Evolutionary conservation across 2,888 invertebrate genomes (phyloP), one percentile per base, ranked within the genome.

Genomic region (Phania funesta): DNA sequence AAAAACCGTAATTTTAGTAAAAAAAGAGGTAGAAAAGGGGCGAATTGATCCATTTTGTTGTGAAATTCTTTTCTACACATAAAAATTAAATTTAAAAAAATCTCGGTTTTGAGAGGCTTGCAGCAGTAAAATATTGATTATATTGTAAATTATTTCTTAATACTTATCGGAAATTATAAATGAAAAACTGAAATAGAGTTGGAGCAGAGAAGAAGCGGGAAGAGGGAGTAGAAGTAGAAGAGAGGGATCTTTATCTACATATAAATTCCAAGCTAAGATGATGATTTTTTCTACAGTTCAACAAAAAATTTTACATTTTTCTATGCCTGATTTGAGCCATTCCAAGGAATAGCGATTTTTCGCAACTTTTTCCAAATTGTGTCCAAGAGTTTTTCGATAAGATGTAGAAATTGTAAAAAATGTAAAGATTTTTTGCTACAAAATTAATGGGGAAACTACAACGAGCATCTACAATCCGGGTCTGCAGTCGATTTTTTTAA

Each of bases 401-500:
- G 9, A 48, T 35, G 1, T 3, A 18, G 16, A 26, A 7, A 38
- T 44, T 22, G 20, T 11, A 74, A 75, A 71, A 58, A 52, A 50
- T 73, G 24, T 50, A 73, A 73, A 58, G n/a, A 50, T 65, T 78
- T 71, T 56, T 71, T 71, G 64, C 22, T 58, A 38, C 29, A 60
- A 44, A 35, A 32, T 32, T 35, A 58, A 67, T 22, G 62, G 52
- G 41, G 44, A 74, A 73, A 68, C 78, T 78, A 82, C 82, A 65
- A 82, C 74, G 82, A 82, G 70, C 82, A 82, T 78, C 74, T 82
- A 82, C 78, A 78, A 75, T 82, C 82, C 91, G 90, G 90, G 90
- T 88, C 90, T 90, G 90, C 90, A 90, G 90, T 90, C 90, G 90
- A 89, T 85, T 85, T 86, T 60, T 60, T 50, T 52, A 60, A 78